Conservation (phyloP, 2,113 vertebrate species). For the Oryzias celebensis region DNA sequence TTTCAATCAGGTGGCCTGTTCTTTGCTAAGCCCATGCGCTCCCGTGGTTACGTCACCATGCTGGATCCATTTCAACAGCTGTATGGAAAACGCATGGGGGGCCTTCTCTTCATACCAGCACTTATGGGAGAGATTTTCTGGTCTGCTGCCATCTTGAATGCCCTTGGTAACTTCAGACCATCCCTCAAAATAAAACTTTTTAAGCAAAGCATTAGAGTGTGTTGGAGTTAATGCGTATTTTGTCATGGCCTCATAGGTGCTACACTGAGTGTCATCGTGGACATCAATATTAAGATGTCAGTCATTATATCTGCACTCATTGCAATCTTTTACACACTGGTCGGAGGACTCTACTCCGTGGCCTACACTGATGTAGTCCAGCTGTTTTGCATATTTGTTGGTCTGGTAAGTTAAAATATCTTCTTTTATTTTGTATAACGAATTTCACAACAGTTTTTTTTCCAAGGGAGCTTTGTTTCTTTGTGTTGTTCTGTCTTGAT, state of each 20-base stretch:
- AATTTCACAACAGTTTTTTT: too few species aligned
- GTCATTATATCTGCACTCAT: constrained; percentile 93
- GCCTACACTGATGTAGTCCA: constrained; percentile 98
- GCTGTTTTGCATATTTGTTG: constrained; percentile 96
- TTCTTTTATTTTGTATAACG: too few species aligned
- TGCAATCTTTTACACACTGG: constrained; percentile 91
- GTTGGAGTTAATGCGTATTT: not conserved
- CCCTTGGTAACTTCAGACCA: constrained; percentile 79
- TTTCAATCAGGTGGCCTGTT: constrained; percentile 88
- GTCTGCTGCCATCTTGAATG: constrained; percentile 96
- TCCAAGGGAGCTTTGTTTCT: too few species aligned
- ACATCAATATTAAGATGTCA: constrained; percentile 88
- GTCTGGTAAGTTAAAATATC: constrained; percentile 82
- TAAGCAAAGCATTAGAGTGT: not conserved
- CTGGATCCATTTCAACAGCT: constrained; percentile 96
- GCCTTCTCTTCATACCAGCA: constrained; percentile 95
- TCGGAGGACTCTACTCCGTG: constrained; percentile 95
- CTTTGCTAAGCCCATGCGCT: constrained; percentile 98
- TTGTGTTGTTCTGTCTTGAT: too few species aligned
- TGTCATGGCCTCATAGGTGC: constrained; percentile 78
- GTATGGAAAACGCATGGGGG: constrained; percentile 97
- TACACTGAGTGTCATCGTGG: constrained; percentile 95
- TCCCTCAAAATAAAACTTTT: not conserved
- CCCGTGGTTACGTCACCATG: constrained; percentile 97
- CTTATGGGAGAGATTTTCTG: constrained; percentile 99